Evolutionary conservation across 2,113 vertebrate genomes (phyloP), one percentile per base, ranked within the genome.

Genomic region (Hypomesus transpacificus): DNA sequence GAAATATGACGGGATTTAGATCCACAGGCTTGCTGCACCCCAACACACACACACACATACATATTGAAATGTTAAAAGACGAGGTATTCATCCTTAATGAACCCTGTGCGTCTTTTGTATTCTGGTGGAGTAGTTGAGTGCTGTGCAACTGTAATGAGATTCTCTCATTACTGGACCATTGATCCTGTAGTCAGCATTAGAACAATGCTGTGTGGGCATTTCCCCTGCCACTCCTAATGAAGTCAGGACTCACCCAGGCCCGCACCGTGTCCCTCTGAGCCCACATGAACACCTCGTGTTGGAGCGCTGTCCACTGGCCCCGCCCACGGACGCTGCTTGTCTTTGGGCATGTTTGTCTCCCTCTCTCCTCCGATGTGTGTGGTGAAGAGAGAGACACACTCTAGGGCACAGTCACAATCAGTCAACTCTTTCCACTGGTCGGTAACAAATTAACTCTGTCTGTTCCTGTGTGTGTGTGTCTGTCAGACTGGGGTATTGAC

Each of bases 111-210:
- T 73, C 71, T 51, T 73, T 46, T 69, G 9, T 66, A 9, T 72
- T 73, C 22, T 58, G 3, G 50, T 72, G 18, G 14, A 57, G 18
- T 50, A 16, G 16, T 71, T 21, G 46, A 74, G 57, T 6, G 1
- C n/a, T 26, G 14, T 61, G 21, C 21, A 2, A 14, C 26, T 16
- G 16, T 61, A 14, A 61, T 26, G 14, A 26, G 3, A 24, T 60
- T 60, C 13, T 26, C 58, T 26, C 74, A 76, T 79, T 84, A 69
- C 9, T 59, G 66, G 22, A 22, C 46, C 74, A 81, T 76, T 81
- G 80, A 81, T 78, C 63, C 26, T 62, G 70, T 61, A 66, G 65
- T 59, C 75, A 60, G 52, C 54, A 74, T 67, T 62, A 64, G 54
- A 81, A 59, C 76, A 50, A 20, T 71, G 70, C 70, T 66, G 54